Evolutionary conservation across 2,113 vertebrate species (phyloP).

Genomic region (Pelecanoides urinatrix): DNA sequence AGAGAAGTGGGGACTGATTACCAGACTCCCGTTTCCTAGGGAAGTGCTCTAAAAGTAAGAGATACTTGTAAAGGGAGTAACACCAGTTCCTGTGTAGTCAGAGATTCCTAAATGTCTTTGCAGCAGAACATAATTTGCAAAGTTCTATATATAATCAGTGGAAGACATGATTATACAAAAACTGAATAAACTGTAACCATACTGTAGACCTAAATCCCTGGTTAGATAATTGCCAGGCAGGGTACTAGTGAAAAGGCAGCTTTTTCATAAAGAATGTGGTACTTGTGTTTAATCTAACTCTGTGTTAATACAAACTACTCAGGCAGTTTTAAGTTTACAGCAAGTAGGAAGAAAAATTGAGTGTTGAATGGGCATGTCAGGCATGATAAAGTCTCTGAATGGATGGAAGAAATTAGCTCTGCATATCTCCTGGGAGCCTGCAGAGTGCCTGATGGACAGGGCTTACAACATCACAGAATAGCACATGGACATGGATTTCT

Average conservation of each 20-base stretch:
- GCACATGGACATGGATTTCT: background rate
- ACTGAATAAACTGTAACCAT: background rate
- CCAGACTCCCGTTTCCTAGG: background rate
- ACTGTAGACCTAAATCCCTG: background rate
- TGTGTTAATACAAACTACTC: background rate
- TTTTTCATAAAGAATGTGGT: background rate
- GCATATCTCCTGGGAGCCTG: background rate
- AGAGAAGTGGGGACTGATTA: background rate
- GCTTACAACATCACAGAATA: background rate
- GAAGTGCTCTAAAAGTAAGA: background rate
- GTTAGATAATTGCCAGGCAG: background rate
- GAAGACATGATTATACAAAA: background rate
- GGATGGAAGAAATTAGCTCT: background rate
- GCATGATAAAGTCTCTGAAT: background rate
- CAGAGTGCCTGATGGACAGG: background rate
- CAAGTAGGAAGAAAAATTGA: background rate
- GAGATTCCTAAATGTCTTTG: background rate
- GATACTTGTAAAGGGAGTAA: background rate
- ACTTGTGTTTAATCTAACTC: background rate
- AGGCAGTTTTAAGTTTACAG: background rate
- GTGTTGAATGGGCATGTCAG: background rate
- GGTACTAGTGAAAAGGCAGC: background rate
- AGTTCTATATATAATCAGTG: background rate
- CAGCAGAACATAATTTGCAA: background rate
- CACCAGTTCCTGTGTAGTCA: background rate